phyloP scores from a whole-genome alignment of 2,113 vertebrate species.

The Pachyramphus minor region DNA sequence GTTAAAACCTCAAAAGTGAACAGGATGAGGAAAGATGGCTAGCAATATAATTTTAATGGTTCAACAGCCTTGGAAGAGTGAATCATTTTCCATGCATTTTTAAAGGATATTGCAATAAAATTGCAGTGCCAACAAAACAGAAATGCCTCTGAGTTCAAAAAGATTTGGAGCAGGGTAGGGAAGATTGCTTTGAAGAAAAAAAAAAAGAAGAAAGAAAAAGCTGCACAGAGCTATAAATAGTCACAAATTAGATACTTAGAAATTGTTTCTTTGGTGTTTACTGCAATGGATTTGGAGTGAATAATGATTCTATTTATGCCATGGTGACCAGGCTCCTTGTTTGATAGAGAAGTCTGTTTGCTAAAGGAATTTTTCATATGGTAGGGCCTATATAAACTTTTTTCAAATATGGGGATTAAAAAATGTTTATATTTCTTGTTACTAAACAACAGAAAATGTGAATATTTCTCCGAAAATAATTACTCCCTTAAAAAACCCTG shows the following conservation, averaged over 20 bases:
- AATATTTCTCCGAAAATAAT: background rate
- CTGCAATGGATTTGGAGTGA: background rate
- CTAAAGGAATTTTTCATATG: background rate
- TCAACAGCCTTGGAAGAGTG: background rate
- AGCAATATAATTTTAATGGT: background rate
- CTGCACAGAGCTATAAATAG: background rate
- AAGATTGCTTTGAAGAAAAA: background rate
- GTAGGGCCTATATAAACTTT: background rate
- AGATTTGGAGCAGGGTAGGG: background rate
- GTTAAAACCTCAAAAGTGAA: background rate
- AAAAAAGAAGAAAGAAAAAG: background rate
- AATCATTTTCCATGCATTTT: constrained; percentile 9
- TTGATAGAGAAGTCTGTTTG: background rate
- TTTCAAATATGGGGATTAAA: background rate
- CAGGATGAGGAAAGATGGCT: background rate
- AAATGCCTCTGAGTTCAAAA: background rate
- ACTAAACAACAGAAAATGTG: background rate
- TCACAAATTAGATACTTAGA: background rate
- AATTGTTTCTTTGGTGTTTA: background rate
- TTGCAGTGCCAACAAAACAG: background rate
- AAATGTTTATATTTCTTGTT: background rate
- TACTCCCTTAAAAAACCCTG: background rate
- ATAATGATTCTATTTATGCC: constrained; percentile 6
- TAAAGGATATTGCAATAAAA: background rate
- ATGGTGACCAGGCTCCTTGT: background rate